A percentile compares a stretch with the other conserved stretches of the same genome.
These are phyloP conservation scores for Saturnia pavonia DNA, from an alignment of 2,888 invertebrate species.

Conservation along the genomic window DNA sequence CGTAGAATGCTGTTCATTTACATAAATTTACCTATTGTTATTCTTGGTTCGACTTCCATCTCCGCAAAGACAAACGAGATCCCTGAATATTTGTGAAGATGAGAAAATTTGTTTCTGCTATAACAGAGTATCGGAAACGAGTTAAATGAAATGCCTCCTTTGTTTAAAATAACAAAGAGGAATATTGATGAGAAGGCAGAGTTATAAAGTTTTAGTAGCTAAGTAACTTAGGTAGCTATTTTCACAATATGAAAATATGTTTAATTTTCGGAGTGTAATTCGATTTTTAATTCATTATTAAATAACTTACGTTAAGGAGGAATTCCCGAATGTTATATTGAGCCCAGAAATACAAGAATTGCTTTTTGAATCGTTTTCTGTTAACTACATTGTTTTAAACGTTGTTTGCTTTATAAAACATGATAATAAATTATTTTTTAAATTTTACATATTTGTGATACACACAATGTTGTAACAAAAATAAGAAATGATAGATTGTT, in stretches of 20 bases:
- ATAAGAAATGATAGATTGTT: background rate
- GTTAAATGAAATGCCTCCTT: constrained; percentile 77
- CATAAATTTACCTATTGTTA: constrained; percentile 81
- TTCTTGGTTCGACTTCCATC: constrained; percentile 61
- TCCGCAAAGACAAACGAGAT: constrained; percentile 57
- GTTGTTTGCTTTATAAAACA: too few species aligned
- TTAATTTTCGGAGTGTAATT: background rate
- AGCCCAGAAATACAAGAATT: background rate
- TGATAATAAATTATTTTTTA: too few species aligned
- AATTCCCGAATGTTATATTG: background rate
- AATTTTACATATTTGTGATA: too few species aligned
- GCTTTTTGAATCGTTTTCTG: background rate
- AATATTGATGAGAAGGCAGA: constrained; percentile 63
- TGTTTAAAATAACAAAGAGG: constrained; percentile 73
- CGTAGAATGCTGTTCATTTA: constrained; percentile 72
- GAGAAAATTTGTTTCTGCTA: constrained; percentile 74
- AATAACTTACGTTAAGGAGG: background rate
- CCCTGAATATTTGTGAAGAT: constrained; percentile 53
- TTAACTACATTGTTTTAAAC: too few species aligned
- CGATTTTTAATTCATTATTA: background rate
- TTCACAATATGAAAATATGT: background rate
- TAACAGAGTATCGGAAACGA: constrained; percentile 77
- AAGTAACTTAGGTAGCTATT: constrained; percentile 28
- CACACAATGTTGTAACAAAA: too few species aligned
- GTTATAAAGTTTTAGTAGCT: constrained; percentile 29